phyloP scores from a whole-genome alignment of 2,888 invertebrate species.

The Acleris cristana region DNA sequence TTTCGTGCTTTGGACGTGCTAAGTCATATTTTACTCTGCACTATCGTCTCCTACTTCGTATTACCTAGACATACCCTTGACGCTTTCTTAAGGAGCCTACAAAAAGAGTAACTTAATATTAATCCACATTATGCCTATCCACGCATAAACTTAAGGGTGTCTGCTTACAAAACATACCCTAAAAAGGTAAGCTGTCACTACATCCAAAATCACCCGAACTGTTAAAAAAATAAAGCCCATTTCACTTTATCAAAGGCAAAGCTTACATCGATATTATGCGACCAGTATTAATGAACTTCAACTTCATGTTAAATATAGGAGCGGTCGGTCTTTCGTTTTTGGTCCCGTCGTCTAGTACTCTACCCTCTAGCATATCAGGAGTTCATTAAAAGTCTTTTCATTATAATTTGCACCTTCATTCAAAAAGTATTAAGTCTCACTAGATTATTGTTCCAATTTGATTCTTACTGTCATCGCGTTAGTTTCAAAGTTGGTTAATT shows the following conservation, averaged over 20 bases:
- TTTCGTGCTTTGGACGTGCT: too few species aligned
- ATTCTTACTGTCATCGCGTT: background rate
- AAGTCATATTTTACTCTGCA: too few species aligned
- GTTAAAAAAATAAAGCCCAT: slow-evolving; percentile 27
- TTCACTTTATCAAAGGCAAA: background rate
- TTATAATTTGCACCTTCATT: slow-evolving; percentile 41
- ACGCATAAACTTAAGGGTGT: slow-evolving; percentile 44
- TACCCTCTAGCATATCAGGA: slow-evolving; percentile 54
- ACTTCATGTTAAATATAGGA: slow-evolving; percentile 26
- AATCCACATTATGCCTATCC: slow-evolving; percentile 41
- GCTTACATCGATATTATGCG: slow-evolving; percentile 43
- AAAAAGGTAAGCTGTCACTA: slow-evolving; percentile 9
- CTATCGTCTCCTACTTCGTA: too few species aligned
- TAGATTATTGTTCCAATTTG: background rate
- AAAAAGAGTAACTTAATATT: slow-evolving; percentile 30
- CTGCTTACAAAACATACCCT: slow-evolving; percentile 36
- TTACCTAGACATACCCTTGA: too few species aligned
- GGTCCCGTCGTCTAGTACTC: slow-evolving; percentile 46
- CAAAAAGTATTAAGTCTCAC: slow-evolving; percentile 3
- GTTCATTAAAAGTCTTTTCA: slow-evolving; percentile 72
- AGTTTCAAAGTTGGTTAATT: background rate
- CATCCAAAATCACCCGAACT: background rate
- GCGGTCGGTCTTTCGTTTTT: slow-evolving; percentile 43
- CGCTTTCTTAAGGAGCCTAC: slow-evolving; percentile 6
- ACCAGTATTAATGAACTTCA: slow-evolving; percentile 43